A percentile compares a stretch with the other conserved stretches of the same genome.
These are phyloP conservation scores for Columba janthina DNA, from an alignment of 2,113 vertebrate species.

Conservation along the genomic window DNA sequence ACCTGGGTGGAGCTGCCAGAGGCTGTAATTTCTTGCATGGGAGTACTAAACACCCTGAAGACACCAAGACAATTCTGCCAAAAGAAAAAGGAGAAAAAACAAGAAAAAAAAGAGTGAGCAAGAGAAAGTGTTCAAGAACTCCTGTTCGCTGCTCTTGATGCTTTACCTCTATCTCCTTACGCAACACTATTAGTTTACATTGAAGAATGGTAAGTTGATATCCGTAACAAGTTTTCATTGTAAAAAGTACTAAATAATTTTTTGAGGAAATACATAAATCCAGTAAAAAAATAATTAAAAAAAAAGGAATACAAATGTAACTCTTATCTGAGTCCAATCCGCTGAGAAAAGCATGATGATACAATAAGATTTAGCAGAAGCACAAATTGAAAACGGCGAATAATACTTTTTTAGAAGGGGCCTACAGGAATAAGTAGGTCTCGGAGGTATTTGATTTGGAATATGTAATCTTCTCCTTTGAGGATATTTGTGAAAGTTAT, in stretches of 20 bases:
- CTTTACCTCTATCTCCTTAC: no score
- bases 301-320: background rate
- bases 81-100: background rate
- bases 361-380: background rate
- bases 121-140: background rate
- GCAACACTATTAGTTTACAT: background rate
- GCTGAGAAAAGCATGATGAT: background rate
- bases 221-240: background rate
- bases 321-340: background rate
- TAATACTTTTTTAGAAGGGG: background rate
- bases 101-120: background rate
- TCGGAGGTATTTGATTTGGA: background rate
- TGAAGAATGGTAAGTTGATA: background rate
- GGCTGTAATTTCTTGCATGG: background rate
- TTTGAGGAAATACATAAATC: background rate
- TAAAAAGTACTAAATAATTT: background rate
- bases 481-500: background rate
- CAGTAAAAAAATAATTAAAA: background rate
- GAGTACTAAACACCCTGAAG: background rate
- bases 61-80: background rate
- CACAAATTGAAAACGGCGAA: background rate
- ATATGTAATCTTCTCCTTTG: background rate
- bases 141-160: background rate
- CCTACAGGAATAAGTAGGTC: background rate
- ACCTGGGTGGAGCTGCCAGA: background rate